These are phyloP conservation scores for Amblyjoppa fuscipennis DNA, from an alignment of 2,888 invertebrate genomes.

Conservation along the genomic window DNA sequence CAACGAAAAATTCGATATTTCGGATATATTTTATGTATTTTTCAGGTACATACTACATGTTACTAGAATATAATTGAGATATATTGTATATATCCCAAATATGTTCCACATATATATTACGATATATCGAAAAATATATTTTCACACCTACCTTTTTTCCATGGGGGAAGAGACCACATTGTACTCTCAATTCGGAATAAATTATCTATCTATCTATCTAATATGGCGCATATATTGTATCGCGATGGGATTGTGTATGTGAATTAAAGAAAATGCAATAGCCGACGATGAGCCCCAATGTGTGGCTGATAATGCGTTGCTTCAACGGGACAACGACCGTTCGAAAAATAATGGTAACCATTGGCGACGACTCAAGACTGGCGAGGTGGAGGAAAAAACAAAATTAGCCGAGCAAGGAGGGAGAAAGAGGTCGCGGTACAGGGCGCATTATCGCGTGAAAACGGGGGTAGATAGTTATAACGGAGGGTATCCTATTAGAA, in stretches of 20 bases:
- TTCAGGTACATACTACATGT: too few species aligned
- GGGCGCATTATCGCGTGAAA: conserved; percentile 36
- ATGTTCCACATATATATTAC: too few species aligned
- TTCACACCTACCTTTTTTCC: too few species aligned
- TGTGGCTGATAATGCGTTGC: neutral
- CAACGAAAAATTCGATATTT: too few species aligned
- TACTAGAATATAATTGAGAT: too few species aligned
- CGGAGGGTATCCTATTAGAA: conserved; percentile 74
- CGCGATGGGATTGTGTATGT: neutral
- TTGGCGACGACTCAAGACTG: conserved; percentile 15
- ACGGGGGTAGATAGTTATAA: conserved; percentile 69
- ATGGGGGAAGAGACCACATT: too few species aligned
- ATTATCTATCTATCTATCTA: neutral
- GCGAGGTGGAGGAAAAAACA: neutral
- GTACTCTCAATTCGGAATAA: too few species aligned
- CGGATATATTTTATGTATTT: too few species aligned
- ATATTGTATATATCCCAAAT: too few species aligned
- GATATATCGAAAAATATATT: too few species aligned
- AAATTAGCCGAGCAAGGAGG: neutral
- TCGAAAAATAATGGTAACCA: neutral
- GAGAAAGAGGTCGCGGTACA: conserved; percentile 22
- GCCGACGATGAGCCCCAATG: neutral
- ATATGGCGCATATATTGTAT: neutral
- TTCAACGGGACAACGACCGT: neutral
- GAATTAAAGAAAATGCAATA: neutral